Evolutionary conservation across 92 coral and sea anemone genomes (phyloP), one percentile per base, ranked within the genome.

Genomic region (Parazoanthus darwini): DNA sequence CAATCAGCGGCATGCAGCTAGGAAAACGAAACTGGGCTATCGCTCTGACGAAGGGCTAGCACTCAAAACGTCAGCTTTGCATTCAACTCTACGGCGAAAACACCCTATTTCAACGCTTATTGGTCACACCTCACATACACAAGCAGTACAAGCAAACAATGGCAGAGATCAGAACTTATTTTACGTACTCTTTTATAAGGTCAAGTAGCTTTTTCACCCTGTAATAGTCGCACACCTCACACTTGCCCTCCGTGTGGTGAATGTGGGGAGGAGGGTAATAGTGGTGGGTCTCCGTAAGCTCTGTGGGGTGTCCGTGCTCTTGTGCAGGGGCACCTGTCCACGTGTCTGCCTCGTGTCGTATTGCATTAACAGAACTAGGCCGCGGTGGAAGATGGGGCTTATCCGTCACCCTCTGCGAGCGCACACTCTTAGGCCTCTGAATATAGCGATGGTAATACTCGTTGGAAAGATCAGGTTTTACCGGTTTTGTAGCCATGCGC

Each of bases 191-290:
- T 74, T 93, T 95, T 0, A 95, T 89, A 38, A 93, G 93, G 26
- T 95, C 94, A 90, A 95, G 90, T 68, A 95, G 59, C 85, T 90
- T 87, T 48, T 93, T 95, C 22, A 95, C 96, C 56, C 98, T 90
- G 87, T 84, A 26, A 74, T 95, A 95, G 74, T 95, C 98, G 73
- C 98, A 95, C 81, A 91, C 91, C 70, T 92, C 98, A 80, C 98
- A 95, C 79, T 93, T 95, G 18, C 98, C 98, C 63, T 95, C 96
- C 37, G 93, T 90, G 90, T 95, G 98, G 72, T 93, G 94, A 25
- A 89, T 88, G 91, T 95, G 98, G 15, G 87, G 87, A 2, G 87
- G 87, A 1, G 87, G 87, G 58, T 89, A 88, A 48, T 79, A 71
- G 75, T 93, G 92, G 35, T 86, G 88, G 66, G 80, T 86, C 66